A percentile compares a stretch with the other conserved stretches of the same genome.
Conservation (phyloP, 2,888 invertebrate species). For the Synanthedon formicaeformis region DNA sequence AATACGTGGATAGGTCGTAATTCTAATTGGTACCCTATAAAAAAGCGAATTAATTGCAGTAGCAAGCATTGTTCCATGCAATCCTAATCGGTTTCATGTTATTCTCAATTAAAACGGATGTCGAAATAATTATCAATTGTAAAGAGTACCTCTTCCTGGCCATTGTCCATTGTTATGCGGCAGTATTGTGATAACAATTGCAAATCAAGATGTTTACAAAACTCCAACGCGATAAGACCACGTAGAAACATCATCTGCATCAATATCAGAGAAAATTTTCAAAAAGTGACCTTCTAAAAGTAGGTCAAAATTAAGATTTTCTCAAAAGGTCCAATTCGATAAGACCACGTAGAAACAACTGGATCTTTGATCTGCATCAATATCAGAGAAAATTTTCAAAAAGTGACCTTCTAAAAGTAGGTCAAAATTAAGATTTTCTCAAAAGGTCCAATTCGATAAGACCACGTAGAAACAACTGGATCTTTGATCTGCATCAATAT, state of each 20-base stretch:
- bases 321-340: background rate
- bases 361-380: no score
- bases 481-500: no score
- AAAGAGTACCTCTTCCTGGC: background rate
- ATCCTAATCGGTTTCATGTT: background rate
- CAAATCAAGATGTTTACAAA: background rate
- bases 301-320: background rate
- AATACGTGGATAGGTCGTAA: no score
- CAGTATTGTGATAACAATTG: background rate
- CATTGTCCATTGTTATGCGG: slow-evolving; percentile 4
- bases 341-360: no score
- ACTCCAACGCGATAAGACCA: background rate
- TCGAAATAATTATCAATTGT: background rate
- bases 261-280: no score
- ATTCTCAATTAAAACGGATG: background rate
- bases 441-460: background rate
- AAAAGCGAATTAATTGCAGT: no score
- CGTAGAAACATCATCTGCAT: no score
- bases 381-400: no score
- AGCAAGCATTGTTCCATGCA: no score
- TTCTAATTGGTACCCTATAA: no score
- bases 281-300: background rate
- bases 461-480: no score
- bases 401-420: background rate
- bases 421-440: background rate